Evolutionary conservation across 2,888 invertebrate species (phyloP), one percentile per base, ranked within the genome.

Genomic region (Vesta saturnalis): DNA sequence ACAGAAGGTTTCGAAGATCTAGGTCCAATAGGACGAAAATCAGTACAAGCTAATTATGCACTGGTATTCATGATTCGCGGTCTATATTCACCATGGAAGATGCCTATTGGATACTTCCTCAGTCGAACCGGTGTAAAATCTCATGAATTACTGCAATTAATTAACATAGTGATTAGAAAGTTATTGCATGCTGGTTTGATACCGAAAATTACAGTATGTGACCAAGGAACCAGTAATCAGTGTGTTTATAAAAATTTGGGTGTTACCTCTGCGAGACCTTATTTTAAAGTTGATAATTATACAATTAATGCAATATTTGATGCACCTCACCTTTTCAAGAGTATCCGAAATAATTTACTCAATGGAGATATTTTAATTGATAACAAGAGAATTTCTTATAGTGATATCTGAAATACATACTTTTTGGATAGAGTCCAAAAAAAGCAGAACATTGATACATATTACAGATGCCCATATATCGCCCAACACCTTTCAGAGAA

Each of bases 1-100:
- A 63, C 64, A n/a, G 59, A 68, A 59, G 63, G 67, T 6, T 68
- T 54, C 47, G 67, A 68, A 63, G 63, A 68, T 39, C 23, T 68
- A 15, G 63, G 67, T 39, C 55, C 58, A 22, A 30, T 63, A 52
- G 63, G 67, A 22, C 23, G 63, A 12, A 58, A 3, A 35, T 10
- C 2, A 22, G 18, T 14, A 58, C 30, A n/a, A 12, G 62, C 67
- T 8, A 56, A 23, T n/a, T 14, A 52, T 21, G 67, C 62, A 5
- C 18, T 63, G n/a, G 57, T 62, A 16, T 67, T 62, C 15, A 14
- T 62, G 22, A 39, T 30, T 18, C 15, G 62, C 12, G 67, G 62
- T n/a, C 14, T 67, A 19, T 52, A 49, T 43, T 6, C 5, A 12
- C 43, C 4, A 18, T 46, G 52, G 52, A 52, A 52, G 21, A 12